These are phyloP conservation scores for Rhabditoides inermis DNA, from an alignment of 2,888 invertebrate genomes.

Conservation along the genomic window DNA sequence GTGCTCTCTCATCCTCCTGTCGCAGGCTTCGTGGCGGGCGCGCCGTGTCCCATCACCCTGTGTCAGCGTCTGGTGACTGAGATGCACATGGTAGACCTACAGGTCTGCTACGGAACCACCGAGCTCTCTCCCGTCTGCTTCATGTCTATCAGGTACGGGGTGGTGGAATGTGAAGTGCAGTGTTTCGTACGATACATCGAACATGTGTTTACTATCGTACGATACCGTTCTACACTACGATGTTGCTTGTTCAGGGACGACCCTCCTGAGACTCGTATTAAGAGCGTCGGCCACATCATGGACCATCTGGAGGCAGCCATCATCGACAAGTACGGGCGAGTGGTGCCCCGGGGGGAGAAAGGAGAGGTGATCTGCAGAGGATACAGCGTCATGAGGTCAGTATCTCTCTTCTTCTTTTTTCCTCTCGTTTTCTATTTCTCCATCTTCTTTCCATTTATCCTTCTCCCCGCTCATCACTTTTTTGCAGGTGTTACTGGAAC, in stretches of 20 bases:
- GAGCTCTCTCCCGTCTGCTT: constrained; percentile 62
- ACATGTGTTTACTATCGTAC: no score
- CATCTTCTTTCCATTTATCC: no score
- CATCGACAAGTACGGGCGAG: constrained; percentile 37
- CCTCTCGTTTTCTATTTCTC: no score
- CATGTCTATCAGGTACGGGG: constrained; percentile 56
- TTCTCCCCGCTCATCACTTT: no score
- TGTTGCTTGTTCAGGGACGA: no score
- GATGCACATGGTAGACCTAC: constrained; percentile 53
- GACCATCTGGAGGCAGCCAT: constrained; percentile 59
- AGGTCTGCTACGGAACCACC: constrained; percentile 61
- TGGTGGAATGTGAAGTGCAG: no score
- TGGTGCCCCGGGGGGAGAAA: constrained; percentile 40
- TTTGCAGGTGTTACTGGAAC: constrained; percentile 73
- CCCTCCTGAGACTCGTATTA: constrained; percentile 55
- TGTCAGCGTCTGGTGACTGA: constrained; percentile 55
- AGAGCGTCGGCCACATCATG: constrained; percentile 59
- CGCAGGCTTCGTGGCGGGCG: constrained; percentile 67
- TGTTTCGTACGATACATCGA: no score
- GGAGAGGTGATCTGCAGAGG: constrained; percentile 57
- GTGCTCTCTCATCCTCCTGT: no score
- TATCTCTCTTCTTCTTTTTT: neutral
- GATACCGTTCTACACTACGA: no score
- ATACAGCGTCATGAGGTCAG: constrained; percentile 65
- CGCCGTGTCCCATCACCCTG: constrained; percentile 63